Evolutionary conservation across 2,888 invertebrate species (phyloP).

Genomic region (Leucozona laternaria): DNA sequence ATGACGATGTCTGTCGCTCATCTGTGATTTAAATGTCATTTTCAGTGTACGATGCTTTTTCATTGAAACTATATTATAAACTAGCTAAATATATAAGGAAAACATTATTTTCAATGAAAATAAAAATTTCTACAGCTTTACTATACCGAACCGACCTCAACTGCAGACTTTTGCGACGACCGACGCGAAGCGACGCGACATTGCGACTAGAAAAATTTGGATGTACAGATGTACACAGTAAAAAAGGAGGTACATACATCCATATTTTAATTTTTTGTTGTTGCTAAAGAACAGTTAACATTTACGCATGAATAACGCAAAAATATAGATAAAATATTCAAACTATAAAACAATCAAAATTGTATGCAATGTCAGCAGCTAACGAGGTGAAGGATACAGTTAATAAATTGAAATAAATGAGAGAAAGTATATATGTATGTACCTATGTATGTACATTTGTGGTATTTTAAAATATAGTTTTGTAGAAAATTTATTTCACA

Average conservation of each 20-base stretch:
- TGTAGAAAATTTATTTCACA: too few species aligned
- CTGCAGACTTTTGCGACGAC: neutral
- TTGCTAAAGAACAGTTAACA: neutral
- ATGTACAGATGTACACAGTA: neutral
- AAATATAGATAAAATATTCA: neutral
- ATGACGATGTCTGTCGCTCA: conserved; percentile 69
- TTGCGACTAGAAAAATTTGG: neutral
- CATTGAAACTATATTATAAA: conserved; percentile 47
- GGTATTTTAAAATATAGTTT: too few species aligned
- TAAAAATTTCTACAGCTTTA: neutral
- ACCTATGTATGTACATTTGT: too few species aligned
- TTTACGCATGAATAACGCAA: neutral
- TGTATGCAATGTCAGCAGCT: neutral
- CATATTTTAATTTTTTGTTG: neutral
- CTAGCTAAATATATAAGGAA: conserved; percentile 35
- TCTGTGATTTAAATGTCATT: conserved; percentile 69
- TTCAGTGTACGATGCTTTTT: conserved; percentile 44
- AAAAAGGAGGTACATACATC: neutral
- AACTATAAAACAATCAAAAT: neutral
- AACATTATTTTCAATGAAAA: conserved; percentile 43
- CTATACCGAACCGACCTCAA: neutral
- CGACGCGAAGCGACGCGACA: neutral
- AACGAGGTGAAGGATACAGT: neutral
- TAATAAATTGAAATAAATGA: neutral
- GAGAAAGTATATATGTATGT: too few species aligned